These are phyloP conservation scores for Leptatherina wallacei DNA, from an alignment of 2,797 vertebrate species.

Conservation along the genomic window DNA sequence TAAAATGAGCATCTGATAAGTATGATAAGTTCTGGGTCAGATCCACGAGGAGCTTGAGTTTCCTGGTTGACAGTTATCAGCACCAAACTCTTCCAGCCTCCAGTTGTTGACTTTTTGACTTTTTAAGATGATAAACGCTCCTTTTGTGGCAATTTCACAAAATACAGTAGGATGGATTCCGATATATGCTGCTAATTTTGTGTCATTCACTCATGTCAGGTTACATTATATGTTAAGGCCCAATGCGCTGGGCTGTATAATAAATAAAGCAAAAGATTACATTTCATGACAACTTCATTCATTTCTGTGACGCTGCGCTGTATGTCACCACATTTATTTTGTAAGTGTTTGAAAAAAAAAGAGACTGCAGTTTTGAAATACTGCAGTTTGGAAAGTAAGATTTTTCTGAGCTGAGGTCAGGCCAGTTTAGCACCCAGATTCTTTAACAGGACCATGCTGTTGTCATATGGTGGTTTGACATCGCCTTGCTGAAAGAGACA, in stretches of 20 bases:
- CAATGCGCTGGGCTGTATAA: neutral
- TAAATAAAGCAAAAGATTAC: neutral
- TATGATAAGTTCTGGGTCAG: too few species aligned
- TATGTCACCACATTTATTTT: neutral
- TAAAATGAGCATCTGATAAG: too few species aligned
- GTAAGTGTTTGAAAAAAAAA: neutral
- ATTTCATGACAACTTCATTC: neutral
- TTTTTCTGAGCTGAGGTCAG: neutral
- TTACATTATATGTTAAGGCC: too few species aligned
- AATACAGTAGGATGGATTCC: neutral
- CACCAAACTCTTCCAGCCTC: neutral
- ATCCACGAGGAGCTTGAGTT: neutral
- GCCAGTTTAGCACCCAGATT: neutral
- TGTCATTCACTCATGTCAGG: too few species aligned
- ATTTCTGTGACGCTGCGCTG: neutral
- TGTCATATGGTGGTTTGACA: neutral
- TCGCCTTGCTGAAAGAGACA: neutral
- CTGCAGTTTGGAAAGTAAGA: neutral
- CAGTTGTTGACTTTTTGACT: neutral
- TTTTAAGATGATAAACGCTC: neutral
- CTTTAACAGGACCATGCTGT: neutral
- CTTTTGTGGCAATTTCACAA: neutral
- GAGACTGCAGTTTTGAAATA: neutral
- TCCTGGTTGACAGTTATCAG: neutral
- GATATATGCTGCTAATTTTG: neutral